phyloP scores from a whole-genome alignment of 2,113 vertebrate species.

The Eurypyga helias region DNA sequence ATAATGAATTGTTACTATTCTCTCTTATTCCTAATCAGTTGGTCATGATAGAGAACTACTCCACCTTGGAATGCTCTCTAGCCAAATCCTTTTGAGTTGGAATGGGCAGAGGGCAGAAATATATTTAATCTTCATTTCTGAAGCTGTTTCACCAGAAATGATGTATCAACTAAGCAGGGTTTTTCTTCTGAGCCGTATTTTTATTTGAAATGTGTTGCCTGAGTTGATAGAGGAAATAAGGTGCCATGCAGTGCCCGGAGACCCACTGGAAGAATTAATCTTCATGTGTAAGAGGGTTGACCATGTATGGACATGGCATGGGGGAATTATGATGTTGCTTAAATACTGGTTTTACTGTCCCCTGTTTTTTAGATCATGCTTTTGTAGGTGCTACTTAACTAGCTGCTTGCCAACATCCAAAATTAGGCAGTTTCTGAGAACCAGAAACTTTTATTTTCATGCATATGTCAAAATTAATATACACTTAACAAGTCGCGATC shows the following conservation, averaged over 20 bases:
- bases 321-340: too few species aligned
- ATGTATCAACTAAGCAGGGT: neutral
- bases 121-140: neutral
- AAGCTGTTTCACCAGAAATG: neutral
- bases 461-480: neutral
- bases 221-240: neutral
- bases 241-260: neutral
- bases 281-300: neutral
- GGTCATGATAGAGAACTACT: neutral
- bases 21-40: neutral
- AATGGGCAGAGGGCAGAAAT: fast-evolving
- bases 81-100: neutral
- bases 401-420: neutral
- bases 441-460: neutral
- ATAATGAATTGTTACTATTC: neutral
- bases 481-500: neutral
- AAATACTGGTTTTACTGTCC: neutral
- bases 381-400: neutral
- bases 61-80: neutral
- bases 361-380: neutral
- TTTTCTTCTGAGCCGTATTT: neutral
- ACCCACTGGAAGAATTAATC: neutral
- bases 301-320: too few species aligned
- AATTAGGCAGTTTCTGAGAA: neutral
- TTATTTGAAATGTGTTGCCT: neutral